Base-by-base conservation (phyloP, 2,888 invertebrate genomes). In the Slavum lentiscoides region DNA sequence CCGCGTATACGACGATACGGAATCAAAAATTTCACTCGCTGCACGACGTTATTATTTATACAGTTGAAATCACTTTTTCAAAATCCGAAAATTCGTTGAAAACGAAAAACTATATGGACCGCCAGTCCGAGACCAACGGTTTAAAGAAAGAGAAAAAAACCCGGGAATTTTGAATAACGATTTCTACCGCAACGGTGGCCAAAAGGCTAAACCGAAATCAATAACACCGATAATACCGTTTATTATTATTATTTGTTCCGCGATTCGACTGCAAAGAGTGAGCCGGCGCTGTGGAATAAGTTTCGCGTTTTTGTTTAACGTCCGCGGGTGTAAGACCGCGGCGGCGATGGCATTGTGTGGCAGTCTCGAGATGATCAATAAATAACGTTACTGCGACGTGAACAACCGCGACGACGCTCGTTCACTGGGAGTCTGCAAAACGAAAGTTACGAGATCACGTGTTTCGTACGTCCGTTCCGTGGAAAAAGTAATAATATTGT, bases 281-380 rank as follows among this genome's bases (percentile, higher is more conserved):
- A n/a, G n/a, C 30, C 30, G 30, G 30, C 30, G 30, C 30, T 2
- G 11, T 6, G 43, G 43, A 43, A 43, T 43, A 6, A 74, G 21
- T 64, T 66, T 53, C 74, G 55, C 30, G 30, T 74, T 66, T 74
- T 74, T 53, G 55, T 74, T 43, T 43, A 43, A 43, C 58, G 23
- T 67, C 19, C 9, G 11, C 43, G 61, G 4, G 72, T 21, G 30
- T 0, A 6, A 21, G 59, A 11, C 6, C 21, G n/a, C 8, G 1
- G n/a, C 58, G n/a, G n/a, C 58, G n/a, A 8, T 0, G 2, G 21
- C 11, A 49, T 68, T 72, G 43, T 55, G 64, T 21, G 53, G 53
- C 30, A 62, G 62, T 74, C 62, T 74, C 37, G 64, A 39, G 53
- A 75, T 59, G 75, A 67, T 67, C 75, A 75, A 67, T 75, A 75